Base-by-base conservation (phyloP, 2,888 invertebrate species). In the Cantharis lateralis region DNA sequence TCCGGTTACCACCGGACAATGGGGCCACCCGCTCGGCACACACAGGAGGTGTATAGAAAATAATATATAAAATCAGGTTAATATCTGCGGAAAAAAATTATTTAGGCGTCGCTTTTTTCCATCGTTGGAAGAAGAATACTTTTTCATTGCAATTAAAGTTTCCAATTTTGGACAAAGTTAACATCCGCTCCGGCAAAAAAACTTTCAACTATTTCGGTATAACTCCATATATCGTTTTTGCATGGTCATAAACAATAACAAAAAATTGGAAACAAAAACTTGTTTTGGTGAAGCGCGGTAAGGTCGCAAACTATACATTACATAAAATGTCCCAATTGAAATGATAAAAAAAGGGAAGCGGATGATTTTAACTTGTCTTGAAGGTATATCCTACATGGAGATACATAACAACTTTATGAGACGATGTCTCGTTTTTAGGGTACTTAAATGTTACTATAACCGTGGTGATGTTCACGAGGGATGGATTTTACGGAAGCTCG, bases 1-100 rank as follows among this genome's bases (percentile, higher is more conserved):
- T 74, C 79, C 83, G 83, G 82, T 81, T 82, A 82, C 79, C 80
- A 81, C 78, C 79, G 83, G 82, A 84, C 83, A 84, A 83, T 83
- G 80, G 80, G 81, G 80, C 80, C 82, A 81, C 80, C 81, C 82
- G 81, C 80, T 80, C 81, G 76, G 82, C 80, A 80, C 80, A 71
- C 74, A 70, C 48, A 70, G 68, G 13, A 48, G 48, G 48, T 48
- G 48, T 48, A 48, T 48, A 48, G 48, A 48, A 48, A 48, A 48
- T 48, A 28, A 48, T 48, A 48, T 48, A 48, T 48, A 48, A 48
- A 48, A 48, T 48, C 48, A n/a, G 48, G 48, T n/a, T 13, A 48
- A 48, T 48, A 48, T 48, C 48, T n/a, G n/a, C 7, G 5, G 1
- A 48, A 48, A 48, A 48, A 48, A 48, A 5, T n/a, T n/a, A n/a